Evolutionary conservation across 2,113 vertebrate genomes (phyloP).

Genomic region (Tichodroma muraria): DNA sequence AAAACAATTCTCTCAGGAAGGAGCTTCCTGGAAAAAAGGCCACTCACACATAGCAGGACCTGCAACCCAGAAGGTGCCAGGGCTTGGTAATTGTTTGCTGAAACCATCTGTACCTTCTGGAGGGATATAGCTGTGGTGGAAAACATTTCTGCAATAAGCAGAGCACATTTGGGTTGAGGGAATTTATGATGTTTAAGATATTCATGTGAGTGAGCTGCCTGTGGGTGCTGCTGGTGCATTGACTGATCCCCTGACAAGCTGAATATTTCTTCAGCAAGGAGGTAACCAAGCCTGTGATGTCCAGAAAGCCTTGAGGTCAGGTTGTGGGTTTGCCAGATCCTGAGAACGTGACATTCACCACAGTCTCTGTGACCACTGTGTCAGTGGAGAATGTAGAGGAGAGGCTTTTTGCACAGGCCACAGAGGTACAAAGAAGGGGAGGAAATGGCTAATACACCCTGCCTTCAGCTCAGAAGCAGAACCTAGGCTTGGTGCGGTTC

Average conservation of each 20-base stretch:
- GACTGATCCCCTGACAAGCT: neutral
- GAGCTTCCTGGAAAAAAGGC: neutral
- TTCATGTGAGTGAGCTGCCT: neutral
- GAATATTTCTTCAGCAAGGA: neutral
- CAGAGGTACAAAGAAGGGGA: neutral
- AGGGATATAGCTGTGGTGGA: neutral
- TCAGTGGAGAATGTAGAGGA: neutral
- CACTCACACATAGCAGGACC: neutral
- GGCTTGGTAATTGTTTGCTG: neutral
- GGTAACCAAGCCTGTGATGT: neutral
- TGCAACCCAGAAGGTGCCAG: neutral
- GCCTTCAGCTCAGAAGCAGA: neutral
- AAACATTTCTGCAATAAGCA: neutral
- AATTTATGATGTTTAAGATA: neutral
- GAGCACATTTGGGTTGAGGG: rapidly evolving
- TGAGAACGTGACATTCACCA: neutral
- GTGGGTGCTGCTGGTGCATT: neutral
- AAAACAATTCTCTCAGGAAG: neutral
- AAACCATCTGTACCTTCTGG: neutral
- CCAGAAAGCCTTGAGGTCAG: neutral
- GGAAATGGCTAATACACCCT: neutral
- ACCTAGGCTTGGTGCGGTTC: neutral
- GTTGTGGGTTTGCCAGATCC: neutral
- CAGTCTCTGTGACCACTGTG: neutral
- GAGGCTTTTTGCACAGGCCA: neutral